Conservation (phyloP, 2,888 invertebrate species). For the Sipha maydis region DNA sequence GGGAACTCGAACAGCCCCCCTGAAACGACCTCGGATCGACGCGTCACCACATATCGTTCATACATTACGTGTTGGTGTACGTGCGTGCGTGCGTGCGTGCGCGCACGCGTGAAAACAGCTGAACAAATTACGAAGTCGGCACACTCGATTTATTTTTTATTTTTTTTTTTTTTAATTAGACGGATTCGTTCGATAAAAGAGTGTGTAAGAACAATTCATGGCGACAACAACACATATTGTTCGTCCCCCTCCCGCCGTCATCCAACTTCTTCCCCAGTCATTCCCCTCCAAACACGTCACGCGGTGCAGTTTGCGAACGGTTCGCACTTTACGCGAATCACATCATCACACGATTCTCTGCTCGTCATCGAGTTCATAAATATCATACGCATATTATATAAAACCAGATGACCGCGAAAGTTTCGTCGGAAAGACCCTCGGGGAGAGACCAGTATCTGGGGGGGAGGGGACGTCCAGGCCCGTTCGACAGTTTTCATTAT, state of each 20-base stretch:
- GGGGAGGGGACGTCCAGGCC: too few relatives aligned
- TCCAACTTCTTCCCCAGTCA: too few relatives aligned
- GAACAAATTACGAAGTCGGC: slow-evolving; percentile 23
- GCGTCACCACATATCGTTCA: not conserved
- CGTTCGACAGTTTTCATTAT: too few relatives aligned
- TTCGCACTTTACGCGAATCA: not conserved
- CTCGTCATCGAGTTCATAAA: not conserved
- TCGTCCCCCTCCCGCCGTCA: too few relatives aligned
- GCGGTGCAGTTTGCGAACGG: not conserved
- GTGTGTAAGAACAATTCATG: slow-evolving; percentile 20
- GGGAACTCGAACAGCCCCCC: not conserved
- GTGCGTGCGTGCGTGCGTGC: not conserved
- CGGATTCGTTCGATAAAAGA: slow-evolving; percentile 26
- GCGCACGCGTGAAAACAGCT: slow-evolving; percentile 30
- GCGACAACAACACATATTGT: not conserved
- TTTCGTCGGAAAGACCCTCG: not conserved
- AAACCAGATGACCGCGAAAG: not conserved
- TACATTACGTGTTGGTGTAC: not conserved
- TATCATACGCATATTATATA: too few relatives aligned
- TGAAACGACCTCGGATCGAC: not conserved
- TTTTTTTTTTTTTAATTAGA: slow-evolving; percentile 14
- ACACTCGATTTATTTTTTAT: not conserved
- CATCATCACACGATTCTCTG: not conserved
- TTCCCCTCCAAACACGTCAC: not conserved
- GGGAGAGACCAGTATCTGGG: not conserved